Percentiles rank a stretch among this genome's conserved stretches.
Conservation (phyloP, 2,888 invertebrate species). For the Nebria brevicollis region DNA sequence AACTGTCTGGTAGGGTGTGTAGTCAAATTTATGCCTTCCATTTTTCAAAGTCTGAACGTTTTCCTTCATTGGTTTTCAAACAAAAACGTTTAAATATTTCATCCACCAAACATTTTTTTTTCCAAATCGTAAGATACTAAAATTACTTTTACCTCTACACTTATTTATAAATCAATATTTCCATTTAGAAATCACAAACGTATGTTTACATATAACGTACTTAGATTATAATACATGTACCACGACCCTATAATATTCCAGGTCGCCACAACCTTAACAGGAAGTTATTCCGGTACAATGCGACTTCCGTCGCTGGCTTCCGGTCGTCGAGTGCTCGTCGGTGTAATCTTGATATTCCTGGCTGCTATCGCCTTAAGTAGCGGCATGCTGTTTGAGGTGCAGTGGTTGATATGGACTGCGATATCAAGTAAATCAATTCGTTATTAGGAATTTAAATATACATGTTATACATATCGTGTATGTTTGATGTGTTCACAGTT, state of each 20-base stretch:
- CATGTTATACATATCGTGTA: constrained; percentile 2
- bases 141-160: too few species aligned
- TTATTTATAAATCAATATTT: too few species aligned
- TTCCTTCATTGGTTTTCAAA: not conserved
- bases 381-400: constrained; percentile 16
- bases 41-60: not conserved
- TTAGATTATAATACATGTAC: not conserved
- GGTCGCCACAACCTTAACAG: constrained; percentile 55
- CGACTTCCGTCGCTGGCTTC: constrained; percentile 44
- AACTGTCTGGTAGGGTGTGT: constrained; percentile 4
- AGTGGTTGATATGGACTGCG: constrained; percentile 10
- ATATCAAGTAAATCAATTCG: constrained; percentile 12
- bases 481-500: constrained; percentile 60
- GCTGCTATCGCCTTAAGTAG: constrained; percentile 3
- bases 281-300: constrained; percentile 27
- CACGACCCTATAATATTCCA: constrained; percentile 49
- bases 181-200: too few species aligned
- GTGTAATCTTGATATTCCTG: constrained; percentile 26
- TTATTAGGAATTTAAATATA: too few species aligned
- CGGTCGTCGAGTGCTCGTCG: constrained; percentile 46
- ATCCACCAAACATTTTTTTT: too few species aligned
- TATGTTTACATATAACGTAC: too few species aligned
- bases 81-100: not conserved
- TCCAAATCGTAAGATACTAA: too few species aligned
- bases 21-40: constrained; percentile 14